Conservation (phyloP, 92 coral and sea anemone species). For the Plumapathes pennacea region DNA sequence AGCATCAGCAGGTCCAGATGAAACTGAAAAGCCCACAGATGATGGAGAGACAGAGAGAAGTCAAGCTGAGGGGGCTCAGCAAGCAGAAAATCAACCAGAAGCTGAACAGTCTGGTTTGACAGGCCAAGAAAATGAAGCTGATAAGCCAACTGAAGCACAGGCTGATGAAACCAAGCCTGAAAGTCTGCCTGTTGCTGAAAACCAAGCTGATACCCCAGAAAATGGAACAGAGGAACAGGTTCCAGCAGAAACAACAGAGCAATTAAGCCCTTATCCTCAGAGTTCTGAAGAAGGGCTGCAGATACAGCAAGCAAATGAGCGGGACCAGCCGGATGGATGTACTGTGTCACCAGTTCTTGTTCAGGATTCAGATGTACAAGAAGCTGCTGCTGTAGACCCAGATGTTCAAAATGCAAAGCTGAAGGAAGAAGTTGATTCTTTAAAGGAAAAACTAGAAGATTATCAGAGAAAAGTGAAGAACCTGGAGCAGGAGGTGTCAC, state of each 20-base stretch:
- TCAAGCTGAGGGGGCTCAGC: not conserved
- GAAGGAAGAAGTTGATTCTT: conserved; percentile 37
- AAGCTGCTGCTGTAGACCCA: not conserved
- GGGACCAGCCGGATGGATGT: too few species aligned
- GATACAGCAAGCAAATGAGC: too few species aligned
- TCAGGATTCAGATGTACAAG: too few species aligned
- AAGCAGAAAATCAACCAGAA: not conserved
- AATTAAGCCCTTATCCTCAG: not conserved
- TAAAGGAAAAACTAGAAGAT: conserved; percentile 37
- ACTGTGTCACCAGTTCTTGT: too few species aligned
- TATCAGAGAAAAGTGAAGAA: conserved; percentile 44
- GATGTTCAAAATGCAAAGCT: conserved; percentile 40
- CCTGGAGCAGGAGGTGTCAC: conserved; percentile 50
- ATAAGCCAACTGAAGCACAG: not conserved
- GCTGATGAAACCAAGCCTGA: not conserved
- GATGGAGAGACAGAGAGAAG: not conserved
- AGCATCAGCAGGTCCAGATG: not conserved
- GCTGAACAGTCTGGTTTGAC: conserved; percentile 1
- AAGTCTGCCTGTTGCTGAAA: not conserved
- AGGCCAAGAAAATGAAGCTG: not conserved
- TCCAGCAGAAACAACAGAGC: not conserved
- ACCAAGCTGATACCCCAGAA: not conserved
- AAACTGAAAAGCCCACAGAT: not conserved
- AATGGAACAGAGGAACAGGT: not conserved
- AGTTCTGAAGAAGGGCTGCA: not conserved